These are phyloP conservation scores for Eilema sororculum DNA, from an alignment of 2,888 invertebrate species.

Conservation along the genomic window DNA sequence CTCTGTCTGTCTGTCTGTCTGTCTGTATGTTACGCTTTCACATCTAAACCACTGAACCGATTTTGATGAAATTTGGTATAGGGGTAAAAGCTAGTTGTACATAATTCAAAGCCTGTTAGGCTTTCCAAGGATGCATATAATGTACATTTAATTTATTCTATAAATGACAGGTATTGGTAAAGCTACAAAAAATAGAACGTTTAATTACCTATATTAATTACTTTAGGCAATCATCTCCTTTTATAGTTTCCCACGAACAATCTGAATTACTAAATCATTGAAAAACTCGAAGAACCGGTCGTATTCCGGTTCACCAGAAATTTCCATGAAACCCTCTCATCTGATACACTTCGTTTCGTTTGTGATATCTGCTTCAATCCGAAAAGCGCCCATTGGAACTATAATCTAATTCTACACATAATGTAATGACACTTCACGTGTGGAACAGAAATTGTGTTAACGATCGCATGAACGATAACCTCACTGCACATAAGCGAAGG, in stretches of 20 bases:
- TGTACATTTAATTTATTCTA: not conserved
- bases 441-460: slow-evolving; percentile 50
- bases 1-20: no score
- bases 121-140: no score
- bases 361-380: slow-evolving; percentile 11
- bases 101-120: no score
- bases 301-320: slow-evolving; percentile 29
- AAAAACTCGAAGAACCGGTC: slow-evolving; percentile 37
- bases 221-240: not conserved
- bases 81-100: no score
- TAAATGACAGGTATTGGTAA: not conserved
- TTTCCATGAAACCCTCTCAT: slow-evolving; percentile 25
- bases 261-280: not conserved
- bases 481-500: slow-evolving; percentile 45
- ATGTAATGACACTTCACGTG: slow-evolving; percentile 37
- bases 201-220: slow-evolving; percentile 1
- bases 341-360: slow-evolving; percentile 22
- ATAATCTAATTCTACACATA: slow-evolving; percentile 10
- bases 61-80: no score
- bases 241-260: slow-evolving; percentile 7
- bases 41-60: no score
- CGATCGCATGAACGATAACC: slow-evolving; percentile 47
- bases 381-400: slow-evolving; percentile 8
- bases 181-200: slow-evolving; percentile 2
- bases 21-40: no score